phyloP scores from a whole-genome alignment of 1,140 invertebrate genomes.

The Brachionus sp. region DNA sequence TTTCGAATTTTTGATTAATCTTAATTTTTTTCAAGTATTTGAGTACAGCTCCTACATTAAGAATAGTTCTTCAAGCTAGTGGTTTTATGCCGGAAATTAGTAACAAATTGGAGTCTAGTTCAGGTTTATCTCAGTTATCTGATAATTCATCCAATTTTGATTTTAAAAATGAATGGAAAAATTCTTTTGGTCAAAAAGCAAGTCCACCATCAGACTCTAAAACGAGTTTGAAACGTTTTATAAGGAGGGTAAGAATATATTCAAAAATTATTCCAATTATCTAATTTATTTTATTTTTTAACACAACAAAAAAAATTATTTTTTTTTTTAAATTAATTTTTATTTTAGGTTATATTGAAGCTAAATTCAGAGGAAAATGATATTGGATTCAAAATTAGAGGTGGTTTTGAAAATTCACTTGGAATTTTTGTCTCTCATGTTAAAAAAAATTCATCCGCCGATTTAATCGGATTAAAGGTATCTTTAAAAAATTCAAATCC shows the following conservation, averaged over 20 bases:
- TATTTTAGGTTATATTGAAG: background rate
- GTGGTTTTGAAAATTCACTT: conserved; percentile 36
- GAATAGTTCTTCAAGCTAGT: conserved; percentile 32
- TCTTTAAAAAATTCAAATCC: background rate
- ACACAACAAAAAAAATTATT: no score
- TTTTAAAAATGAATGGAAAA: conserved; percentile 34
- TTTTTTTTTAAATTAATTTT: background rate
- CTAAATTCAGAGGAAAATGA: background rate
- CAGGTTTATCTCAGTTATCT: background rate
- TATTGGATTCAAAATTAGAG: conserved; percentile 39
- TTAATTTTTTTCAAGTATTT: background rate
- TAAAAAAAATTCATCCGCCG: background rate
- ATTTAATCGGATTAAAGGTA: conserved; percentile 21
- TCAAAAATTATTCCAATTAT: background rate
- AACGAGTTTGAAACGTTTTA: background rate
- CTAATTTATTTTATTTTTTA: background rate
- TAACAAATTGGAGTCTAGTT: background rate
- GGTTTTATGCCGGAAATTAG: conserved; percentile 40
- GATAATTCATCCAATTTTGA: conserved; percentile 26
- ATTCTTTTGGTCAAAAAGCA: conserved; percentile 12
- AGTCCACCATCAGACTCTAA: conserved; percentile 25
- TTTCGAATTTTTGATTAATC: background rate
- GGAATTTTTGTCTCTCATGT: conserved; percentile 37
- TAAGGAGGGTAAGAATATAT: conserved; percentile 1
- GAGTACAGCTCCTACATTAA: conserved; percentile 11